A percentile compares a stretch with the other conserved stretches of the same genome.
These are phyloP conservation scores for Triops cancriformis DNA, from an alignment of 1,140 invertebrate species.

Conservation along the genomic window DNA sequence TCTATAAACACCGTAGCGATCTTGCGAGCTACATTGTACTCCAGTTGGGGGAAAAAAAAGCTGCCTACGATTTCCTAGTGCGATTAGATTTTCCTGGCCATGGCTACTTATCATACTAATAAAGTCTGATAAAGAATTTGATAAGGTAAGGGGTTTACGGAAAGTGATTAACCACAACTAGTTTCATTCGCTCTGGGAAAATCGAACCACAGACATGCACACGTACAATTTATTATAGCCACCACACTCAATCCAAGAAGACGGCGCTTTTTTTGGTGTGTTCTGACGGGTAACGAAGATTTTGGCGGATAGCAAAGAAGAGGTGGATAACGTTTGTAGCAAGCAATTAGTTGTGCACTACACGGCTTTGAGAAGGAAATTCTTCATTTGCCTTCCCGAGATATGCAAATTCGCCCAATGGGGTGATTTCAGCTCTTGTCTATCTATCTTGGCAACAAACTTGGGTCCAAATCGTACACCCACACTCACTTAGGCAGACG, in stretches of 20 bases:
- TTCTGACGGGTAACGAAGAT: not conserved
- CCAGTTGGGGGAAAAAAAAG: no score
- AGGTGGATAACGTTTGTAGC: not conserved
- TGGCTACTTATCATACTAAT: not conserved
- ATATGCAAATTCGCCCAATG: not conserved
- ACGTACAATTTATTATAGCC: not conserved
- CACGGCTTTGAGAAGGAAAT: not conserved
- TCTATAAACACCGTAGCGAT: no score
- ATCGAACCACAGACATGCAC: not conserved
- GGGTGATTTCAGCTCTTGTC: no score
- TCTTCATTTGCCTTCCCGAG: not conserved
- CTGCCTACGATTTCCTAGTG: no score
- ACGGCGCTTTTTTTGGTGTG: no score
- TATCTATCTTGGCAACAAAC: no score
- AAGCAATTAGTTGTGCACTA: not conserved
- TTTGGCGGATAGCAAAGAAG: not conserved
- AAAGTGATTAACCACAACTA: not conserved
- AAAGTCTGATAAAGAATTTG: not conserved
- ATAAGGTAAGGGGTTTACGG: not conserved
- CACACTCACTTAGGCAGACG: no score
- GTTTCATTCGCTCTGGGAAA: not conserved
- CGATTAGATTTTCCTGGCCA: not conserved
- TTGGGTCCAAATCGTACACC: no score
- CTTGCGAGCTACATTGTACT: no score
- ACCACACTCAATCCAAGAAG: no score